These are phyloP conservation scores for Fringilla coelebs DNA, from an alignment of 2,797 vertebrate genomes.

Conservation along the genomic window DNA sequence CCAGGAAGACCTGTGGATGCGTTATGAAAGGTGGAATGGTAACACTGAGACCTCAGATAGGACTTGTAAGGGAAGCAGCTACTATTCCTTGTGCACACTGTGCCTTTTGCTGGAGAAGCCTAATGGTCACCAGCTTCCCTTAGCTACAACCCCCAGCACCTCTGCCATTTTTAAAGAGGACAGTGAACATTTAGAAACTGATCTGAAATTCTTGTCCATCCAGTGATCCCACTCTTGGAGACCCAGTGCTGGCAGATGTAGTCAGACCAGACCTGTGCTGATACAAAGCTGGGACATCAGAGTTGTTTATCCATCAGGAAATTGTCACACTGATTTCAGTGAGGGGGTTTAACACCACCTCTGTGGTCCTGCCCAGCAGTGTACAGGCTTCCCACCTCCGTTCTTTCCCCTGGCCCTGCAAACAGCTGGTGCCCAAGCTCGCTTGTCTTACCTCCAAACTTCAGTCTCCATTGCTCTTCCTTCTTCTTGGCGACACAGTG, in stretches of 20 bases:
- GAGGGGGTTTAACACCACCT: not conserved
- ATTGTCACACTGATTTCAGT: not conserved
- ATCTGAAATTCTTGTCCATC: not conserved
- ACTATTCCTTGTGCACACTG: not conserved
- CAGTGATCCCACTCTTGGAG: not conserved
- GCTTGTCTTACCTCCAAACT: not conserved
- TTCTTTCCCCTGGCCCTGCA: not conserved
- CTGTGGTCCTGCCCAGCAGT: not conserved
- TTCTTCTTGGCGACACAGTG: not conserved
- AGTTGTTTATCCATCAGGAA: not conserved
- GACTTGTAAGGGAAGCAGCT: not conserved
- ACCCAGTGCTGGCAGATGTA: fast-evolving
- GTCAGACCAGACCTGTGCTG: not conserved
- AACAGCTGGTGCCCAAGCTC: not conserved
- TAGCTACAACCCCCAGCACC: not conserved
- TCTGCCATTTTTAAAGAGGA: not conserved
- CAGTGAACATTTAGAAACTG: not conserved
- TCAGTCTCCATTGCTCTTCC: not conserved
- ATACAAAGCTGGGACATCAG: not conserved
- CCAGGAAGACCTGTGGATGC: not conserved
- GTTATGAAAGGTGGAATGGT: not conserved
- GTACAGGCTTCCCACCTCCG: not conserved
- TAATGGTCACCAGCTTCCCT: not conserved
- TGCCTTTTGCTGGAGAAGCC: not conserved
- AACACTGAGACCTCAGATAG: not conserved